Base-by-base conservation (phyloP, 2,113 vertebrate species). In the Syngnathus scovelli region DNA sequence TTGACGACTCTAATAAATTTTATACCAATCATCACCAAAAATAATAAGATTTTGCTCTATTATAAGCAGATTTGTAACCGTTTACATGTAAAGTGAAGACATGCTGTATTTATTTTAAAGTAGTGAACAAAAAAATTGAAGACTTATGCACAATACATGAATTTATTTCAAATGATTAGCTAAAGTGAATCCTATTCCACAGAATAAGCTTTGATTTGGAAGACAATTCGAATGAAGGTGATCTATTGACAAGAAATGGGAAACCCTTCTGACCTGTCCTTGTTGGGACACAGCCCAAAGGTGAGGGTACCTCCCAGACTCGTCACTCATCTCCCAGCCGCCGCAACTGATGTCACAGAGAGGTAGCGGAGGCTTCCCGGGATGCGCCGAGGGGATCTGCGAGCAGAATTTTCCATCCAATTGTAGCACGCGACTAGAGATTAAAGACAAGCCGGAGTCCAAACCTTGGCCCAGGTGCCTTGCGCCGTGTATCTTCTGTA, bases 251-350 rank as follows among this genome's bases (percentile, higher is more conserved):
- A 33, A 43, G 33, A 36, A 21, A 2, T 38, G 13, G 2, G 55
- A 6, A 21, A 44, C n/a, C 4, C 7, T 18, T 74, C 83, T 75
- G 83, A 99, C 97, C 94, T 92, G 94, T 69, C 96, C 97, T 86
- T 98, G 96, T 58, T 98, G 90, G 64, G 96, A 93, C 64, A 98
- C 95, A 0, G 91, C 93, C 97, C 97, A 99, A 27, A 99, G 92
- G 0, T 94, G 96, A 0, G 97, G 90, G 61, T 87, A 93, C 52
- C 93, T 93, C 19, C 91, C 86, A 0, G 95, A 94, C 75, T 94
- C 93, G 0, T 95, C 94, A 0, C 91, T 95, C 89, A 98, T 87
- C 61, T 96, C 94, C 95, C 95, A 97, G 0, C 96, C 95, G 1
- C 97, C 97, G 3, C 95, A 81, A 13, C 94, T 95, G 80, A 98